phyloP scores from a whole-genome alignment of 2,888 invertebrate species.

The Cacoxenus indagator region DNA sequence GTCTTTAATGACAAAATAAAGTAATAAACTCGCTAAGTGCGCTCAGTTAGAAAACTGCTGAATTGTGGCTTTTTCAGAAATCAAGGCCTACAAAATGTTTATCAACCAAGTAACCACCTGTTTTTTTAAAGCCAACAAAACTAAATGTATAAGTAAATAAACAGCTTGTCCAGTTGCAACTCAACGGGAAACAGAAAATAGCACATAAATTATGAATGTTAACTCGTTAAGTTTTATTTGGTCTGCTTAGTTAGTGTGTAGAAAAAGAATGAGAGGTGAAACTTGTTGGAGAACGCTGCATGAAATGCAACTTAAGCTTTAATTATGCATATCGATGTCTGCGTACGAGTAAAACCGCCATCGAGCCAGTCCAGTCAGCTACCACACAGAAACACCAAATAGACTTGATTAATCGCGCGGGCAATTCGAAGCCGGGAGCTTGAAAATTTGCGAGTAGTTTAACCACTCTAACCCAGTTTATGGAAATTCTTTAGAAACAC shows the following conservation, averaged over 20 bases:
- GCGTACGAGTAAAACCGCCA: neutral
- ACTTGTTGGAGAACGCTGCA: neutral
- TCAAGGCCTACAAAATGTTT: too few relatives aligned
- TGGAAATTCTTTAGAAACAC: neutral
- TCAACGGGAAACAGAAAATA: neutral
- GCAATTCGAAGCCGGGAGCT: neutral
- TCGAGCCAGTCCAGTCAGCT: neutral
- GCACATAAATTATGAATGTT: neutral
- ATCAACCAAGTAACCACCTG: neutral
- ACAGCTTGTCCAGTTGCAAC: neutral
- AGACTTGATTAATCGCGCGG: neutral
- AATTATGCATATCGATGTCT: slow-evolving; percentile 21
- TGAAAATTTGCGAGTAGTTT: slow-evolving; percentile 31
- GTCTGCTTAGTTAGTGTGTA: neutral
- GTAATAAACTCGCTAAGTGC: neutral
- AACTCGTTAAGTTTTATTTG: neutral
- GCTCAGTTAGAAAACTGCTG: neutral
- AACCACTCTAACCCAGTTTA: slow-evolving; percentile 52
- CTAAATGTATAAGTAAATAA: neutral
- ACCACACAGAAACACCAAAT: neutral
- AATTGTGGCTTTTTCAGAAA: neutral
- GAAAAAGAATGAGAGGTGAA: neutral
- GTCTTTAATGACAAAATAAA: neutral
- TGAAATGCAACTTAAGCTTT: slow-evolving; percentile 11
- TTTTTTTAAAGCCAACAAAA: neutral